phyloP scores from a whole-genome alignment of 2,797 vertebrate genomes.

The Psittacula derbiana region DNA sequence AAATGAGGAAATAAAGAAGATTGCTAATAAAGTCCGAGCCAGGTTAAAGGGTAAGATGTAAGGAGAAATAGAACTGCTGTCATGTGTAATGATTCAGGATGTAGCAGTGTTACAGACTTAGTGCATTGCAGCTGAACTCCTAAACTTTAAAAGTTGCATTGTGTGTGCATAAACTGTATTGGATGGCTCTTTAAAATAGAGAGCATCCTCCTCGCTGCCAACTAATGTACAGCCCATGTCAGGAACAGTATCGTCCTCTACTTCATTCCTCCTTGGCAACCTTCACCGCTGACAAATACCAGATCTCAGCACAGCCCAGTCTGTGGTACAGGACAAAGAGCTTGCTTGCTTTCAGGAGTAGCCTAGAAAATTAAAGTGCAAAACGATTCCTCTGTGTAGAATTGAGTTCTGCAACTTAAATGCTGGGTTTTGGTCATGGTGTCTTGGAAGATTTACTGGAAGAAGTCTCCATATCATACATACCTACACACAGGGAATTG shows the following conservation, averaged over 20 bases:
- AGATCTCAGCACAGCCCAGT: neutral
- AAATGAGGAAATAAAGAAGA: constrained; percentile 91
- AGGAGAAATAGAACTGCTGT: neutral
- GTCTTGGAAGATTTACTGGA: neutral
- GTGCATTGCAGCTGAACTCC: neutral
- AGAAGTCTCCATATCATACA: neutral
- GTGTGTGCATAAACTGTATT: neutral
- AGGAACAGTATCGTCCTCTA: neutral
- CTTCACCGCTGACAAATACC: neutral
- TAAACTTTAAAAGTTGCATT: neutral
- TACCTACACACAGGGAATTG: neutral
- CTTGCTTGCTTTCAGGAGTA: neutral
- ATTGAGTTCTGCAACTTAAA: neutral
- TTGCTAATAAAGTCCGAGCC: constrained; percentile 84
- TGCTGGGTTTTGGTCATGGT: neutral
- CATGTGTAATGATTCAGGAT: neutral
- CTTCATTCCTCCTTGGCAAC: neutral
- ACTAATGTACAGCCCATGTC: neutral
- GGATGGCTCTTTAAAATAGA: neutral
- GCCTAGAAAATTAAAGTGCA: neutral
- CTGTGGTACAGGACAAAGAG: neutral
- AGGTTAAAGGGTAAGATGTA: constrained; percentile 88
- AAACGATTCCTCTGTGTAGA: neutral
- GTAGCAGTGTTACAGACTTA: neutral
- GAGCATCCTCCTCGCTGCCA: neutral